These are phyloP conservation scores for Polydrusus tereticollis DNA, from an alignment of 2,888 invertebrate species.

Conservation along the genomic window DNA sequence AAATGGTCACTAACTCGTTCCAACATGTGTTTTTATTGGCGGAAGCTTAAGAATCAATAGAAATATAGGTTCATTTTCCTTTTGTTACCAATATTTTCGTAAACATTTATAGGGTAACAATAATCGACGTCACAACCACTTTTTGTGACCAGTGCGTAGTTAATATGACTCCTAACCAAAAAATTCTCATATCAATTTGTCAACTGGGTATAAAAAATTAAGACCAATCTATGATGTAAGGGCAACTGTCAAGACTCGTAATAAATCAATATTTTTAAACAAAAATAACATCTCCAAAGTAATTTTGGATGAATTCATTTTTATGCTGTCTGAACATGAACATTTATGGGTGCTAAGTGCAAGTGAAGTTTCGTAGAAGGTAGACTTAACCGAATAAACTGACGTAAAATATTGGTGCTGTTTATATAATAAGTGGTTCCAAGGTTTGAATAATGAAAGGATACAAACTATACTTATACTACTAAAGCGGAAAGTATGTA, in stretches of 20 bases:
- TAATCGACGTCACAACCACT: background rate
- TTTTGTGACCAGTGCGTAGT: background rate
- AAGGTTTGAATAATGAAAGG: too few species aligned
- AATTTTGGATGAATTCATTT: constrained; percentile 1
- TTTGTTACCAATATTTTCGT: too few species aligned
- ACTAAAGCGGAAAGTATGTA: too few species aligned
- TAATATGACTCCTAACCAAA: background rate
- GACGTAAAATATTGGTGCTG: too few species aligned
- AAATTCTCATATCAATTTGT: constrained; percentile 13
- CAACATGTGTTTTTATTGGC: too few species aligned
- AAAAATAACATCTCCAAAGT: constrained; percentile 4
- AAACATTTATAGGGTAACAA: background rate
- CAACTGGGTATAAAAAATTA: background rate
- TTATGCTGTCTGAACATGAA: background rate
- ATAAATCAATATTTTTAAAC: constrained; percentile 3
- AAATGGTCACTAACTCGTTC: too few species aligned
- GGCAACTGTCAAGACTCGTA: background rate
- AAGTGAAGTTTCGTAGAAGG: background rate
- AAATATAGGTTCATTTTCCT: too few species aligned
- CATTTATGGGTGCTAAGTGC: background rate
- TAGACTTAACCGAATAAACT: background rate
- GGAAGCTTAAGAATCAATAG: too few species aligned
- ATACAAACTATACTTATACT: too few species aligned
- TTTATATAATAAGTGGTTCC: too few species aligned
- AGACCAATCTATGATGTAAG: background rate